These are phyloP conservation scores for Petrocephalus microphthalmus DNA, from an alignment of 2,113 vertebrate genomes.

Conservation along the genomic window DNA sequence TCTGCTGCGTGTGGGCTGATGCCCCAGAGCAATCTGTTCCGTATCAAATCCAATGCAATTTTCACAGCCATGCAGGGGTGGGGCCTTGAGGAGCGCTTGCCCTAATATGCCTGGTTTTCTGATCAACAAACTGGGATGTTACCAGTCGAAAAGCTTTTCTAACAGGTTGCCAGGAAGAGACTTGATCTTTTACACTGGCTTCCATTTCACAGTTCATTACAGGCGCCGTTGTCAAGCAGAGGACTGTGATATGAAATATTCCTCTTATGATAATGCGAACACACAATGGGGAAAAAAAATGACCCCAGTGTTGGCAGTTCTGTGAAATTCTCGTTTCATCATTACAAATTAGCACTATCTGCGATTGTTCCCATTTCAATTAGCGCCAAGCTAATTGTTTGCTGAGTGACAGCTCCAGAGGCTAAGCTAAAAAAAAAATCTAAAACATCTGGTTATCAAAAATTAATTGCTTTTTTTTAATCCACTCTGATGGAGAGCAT, in stretches of 20 bases:
- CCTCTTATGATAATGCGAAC: slow-evolving; percentile 25
- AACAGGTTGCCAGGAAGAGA: slow-evolving; percentile 34
- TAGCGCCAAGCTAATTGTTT: slow-evolving; percentile 45
- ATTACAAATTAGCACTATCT: slow-evolving; percentile 36
- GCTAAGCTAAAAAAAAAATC: slow-evolving; percentile 25
- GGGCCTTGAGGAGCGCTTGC: background rate
- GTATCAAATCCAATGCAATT: background rate
- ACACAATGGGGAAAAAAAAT: slow-evolving; percentile 25
- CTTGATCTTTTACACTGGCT: slow-evolving; percentile 33
- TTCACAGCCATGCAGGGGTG: background rate
- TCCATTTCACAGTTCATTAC: slow-evolving; percentile 43
- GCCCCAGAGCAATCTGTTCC: background rate
- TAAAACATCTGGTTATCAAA: slow-evolving; percentile 48
- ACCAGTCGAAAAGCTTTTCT: slow-evolving; percentile 25
- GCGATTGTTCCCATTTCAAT: slow-evolving; percentile 40
- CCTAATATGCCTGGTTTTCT: background rate
- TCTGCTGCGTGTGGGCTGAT: background rate
- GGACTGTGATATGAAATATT: slow-evolving; percentile 30
- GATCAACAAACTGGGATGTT: slow-evolving; percentile 20
- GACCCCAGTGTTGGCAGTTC: slow-evolving; percentile 24
- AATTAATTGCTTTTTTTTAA: slow-evolving; percentile 47
- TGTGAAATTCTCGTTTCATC: slow-evolving; percentile 24
- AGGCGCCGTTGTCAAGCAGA: slow-evolving; percentile 30
- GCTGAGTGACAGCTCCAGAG: slow-evolving; percentile 44
- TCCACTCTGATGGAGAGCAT: slow-evolving; percentile 33